phyloP scores from a whole-genome alignment of 2,797 vertebrate genomes.

The Smutsia temminckii region DNA sequence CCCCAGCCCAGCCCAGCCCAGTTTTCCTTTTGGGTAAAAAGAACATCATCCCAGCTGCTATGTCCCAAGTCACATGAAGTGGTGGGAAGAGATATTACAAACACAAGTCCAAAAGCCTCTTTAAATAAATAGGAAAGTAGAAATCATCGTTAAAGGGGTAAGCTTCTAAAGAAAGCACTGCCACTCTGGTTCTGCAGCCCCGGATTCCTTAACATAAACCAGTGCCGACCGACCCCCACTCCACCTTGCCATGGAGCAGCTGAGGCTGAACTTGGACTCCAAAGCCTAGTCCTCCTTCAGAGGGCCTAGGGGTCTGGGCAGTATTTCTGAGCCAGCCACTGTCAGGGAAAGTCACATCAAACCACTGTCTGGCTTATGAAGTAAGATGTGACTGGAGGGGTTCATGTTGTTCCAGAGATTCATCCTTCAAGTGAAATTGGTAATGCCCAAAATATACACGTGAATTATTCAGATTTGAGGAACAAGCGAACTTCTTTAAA shows the following conservation, averaged over 20 bases:
- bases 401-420: not conserved
- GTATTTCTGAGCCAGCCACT: not conserved
- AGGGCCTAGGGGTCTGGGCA: not conserved
- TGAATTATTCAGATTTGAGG: not conserved
- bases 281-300: not conserved
- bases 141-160: not conserved
- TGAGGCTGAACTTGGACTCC: not conserved
- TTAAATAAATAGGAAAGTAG: conserved; percentile 63
- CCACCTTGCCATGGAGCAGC: not conserved
- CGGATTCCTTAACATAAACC: not conserved
- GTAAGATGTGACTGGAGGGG: not conserved
- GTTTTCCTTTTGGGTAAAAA: conserved; percentile 65
- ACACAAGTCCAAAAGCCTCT: conserved; percentile 45
- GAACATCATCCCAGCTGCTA: conserved; percentile 39
- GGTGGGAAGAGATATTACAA: conserved; percentile 39
- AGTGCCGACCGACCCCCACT: not conserved
- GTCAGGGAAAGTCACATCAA: not conserved
- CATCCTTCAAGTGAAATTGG: not conserved
- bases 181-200: not conserved
- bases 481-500: not conserved
- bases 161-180: conserved; percentile 36
- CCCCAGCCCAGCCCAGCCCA: not conserved
- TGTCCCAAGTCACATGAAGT: conserved; percentile 54
- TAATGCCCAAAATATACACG: not conserved
- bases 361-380: not conserved